phyloP scores from a whole-genome alignment of 2,888 invertebrate genomes.

The Protophormia terraenovae region DNA sequence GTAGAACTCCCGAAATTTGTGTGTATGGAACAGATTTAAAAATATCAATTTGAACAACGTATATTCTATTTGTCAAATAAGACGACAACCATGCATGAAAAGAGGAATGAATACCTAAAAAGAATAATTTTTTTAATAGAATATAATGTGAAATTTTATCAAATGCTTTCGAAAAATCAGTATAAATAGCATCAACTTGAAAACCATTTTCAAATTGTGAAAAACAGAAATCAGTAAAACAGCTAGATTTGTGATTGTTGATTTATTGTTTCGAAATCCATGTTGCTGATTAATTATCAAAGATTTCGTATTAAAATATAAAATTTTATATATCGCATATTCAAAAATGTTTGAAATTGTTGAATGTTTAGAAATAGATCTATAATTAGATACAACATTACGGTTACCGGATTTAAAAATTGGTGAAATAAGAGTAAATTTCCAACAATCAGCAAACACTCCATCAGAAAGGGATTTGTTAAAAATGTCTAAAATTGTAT shows the following conservation, averaged over 20 bases:
- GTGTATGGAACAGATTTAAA: not conserved
- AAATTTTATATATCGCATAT: too few relatives aligned
- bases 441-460: not conserved
- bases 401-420: not conserved
- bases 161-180: too few relatives aligned
- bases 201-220: too few relatives aligned
- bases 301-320: too few relatives aligned
- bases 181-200: too few relatives aligned
- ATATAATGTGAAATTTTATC: not conserved
- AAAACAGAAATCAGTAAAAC: not conserved
- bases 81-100: not conserved
- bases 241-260: not conserved
- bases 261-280: not conserved
- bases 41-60: not conserved
- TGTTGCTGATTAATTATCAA: not conserved
- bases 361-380: not conserved
- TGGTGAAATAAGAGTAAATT: not conserved
- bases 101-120: not conserved
- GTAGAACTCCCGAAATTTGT: not conserved
- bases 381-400: not conserved
- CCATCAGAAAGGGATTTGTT: too few relatives aligned
- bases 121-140: not conserved
- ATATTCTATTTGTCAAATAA: too few relatives aligned
- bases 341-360: not conserved
- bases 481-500: too few relatives aligned